These are phyloP conservation scores for Serranus cabrilla DNA, from an alignment of 2,797 vertebrate genomes.

Conservation along the genomic window DNA sequence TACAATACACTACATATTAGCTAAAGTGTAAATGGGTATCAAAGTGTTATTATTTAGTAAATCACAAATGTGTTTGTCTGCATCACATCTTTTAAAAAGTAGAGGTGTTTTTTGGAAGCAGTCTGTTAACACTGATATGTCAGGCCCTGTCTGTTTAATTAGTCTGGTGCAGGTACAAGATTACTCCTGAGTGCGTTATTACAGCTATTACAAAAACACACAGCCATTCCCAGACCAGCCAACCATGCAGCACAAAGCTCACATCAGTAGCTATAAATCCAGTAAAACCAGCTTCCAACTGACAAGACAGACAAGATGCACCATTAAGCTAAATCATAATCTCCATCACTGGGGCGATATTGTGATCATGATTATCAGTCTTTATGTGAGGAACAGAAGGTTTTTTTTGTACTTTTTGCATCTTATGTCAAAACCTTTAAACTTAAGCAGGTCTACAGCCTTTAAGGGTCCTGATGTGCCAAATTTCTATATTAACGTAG, in stretches of 20 bases:
- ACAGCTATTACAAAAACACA: slow-evolving; percentile 11
- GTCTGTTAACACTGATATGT: neutral
- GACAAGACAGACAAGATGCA: neutral
- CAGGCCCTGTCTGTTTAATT: neutral
- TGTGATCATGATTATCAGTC: neutral
- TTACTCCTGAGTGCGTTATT: neutral
- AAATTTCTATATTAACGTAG: neutral
- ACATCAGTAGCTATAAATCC: slow-evolving; percentile 11
- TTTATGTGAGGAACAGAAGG: slow-evolving; percentile 53
- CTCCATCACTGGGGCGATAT: neutral
- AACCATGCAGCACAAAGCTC: slow-evolving; percentile 47
- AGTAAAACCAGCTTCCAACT: slow-evolving; percentile 27
- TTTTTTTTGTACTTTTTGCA: slow-evolving; percentile 62
- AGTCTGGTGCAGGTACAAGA: neutral
- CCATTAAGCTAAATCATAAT: neutral
- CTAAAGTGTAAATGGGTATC: too few species aligned
- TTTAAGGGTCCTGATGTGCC: neutral
- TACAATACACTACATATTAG: neutral
- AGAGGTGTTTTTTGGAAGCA: neutral
- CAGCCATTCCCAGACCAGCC: slow-evolving; percentile 26
- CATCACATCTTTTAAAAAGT: neutral
- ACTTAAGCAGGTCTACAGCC: neutral
- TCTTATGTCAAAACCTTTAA: slow-evolving; percentile 14
- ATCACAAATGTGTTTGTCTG: neutral
- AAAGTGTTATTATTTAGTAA: too few species aligned